Percentiles rank a stretch among this genome's conserved stretches.
phyloP scores from a whole-genome alignment of 2,888 invertebrate genomes.

The Cenopis cana region DNA sequence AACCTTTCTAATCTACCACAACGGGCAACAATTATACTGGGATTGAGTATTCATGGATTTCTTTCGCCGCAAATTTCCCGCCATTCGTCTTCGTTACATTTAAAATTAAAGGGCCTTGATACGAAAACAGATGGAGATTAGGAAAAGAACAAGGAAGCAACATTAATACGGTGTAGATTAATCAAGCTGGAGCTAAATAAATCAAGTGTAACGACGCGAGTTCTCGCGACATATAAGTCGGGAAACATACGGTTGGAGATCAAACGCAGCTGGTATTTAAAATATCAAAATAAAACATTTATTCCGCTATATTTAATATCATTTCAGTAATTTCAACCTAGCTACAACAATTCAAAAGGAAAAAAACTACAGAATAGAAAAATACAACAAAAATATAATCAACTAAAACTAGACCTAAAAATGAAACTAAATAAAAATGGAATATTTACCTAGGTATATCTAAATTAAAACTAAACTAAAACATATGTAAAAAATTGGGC shows the following conservation, averaged over 20 bases:
- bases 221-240: constrained; percentile 38
- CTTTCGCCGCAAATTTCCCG: not conserved
- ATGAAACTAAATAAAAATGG: too few species aligned
- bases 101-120: constrained; percentile 35
- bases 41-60: not conserved
- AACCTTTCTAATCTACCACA: not conserved
- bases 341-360: too few species aligned
- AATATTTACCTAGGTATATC: too few species aligned
- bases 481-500: too few species aligned
- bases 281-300: too few species aligned
- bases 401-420: too few species aligned
- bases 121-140: constrained; percentile 39
- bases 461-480: too few species aligned
- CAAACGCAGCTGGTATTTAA: constrained; percentile 24
- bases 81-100: constrained; percentile 29
- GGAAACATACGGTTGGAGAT: not conserved
- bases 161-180: constrained; percentile 43
- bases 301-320: too few species aligned
- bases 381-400: too few species aligned
- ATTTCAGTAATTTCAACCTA: too few species aligned
- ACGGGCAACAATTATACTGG: not conserved
- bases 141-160: constrained; percentile 32
- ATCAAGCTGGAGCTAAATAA: constrained; percentile 32
- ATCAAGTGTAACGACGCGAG: constrained; percentile 33
- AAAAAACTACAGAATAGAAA: too few species aligned